Evolutionary conservation across 2,113 vertebrate species (phyloP), one percentile per base, ranked within the genome.

Genomic region (Toxotes chatareus): DNA sequence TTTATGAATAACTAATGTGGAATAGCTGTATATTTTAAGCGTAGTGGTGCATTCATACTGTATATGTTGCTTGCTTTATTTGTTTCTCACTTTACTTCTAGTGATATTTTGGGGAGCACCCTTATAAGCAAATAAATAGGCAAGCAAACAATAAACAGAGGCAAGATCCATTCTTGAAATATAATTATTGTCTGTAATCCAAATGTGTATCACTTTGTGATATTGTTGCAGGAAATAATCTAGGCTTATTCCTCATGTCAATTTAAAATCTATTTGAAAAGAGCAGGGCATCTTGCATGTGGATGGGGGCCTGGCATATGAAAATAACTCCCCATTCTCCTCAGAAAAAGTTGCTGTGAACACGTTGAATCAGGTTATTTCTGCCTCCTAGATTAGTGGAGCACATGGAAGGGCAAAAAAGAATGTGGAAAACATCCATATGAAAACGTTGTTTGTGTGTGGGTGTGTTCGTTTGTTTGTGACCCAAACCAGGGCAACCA

Each of bases 1-100:
- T 79, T 67, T 63, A 86, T 81, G 32, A 83, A 72, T 80, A 67
- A 87, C 49, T 64, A 49, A 85, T 80, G 44, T 46, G 44, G 5
- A 73, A 55, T 32, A 65, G 65, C 46, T 65, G 64, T 68, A 73
- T 60, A 78, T 83, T 46, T 74, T 9, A 49, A 70, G 16, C 40
- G 42, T 55, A 47, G 19, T 62, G 44, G 47, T 36, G 49, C 53
- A 17, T 73, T 67, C 11, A 70, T 66, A 31, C 32, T 66, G n/a
- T 55, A 51, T 13, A 69, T 49, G 36, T 60, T 67, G 40, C 46
- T 57, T 47, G 11, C 10, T 44, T 42, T 34, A 23, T 66, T 74
- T 56, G 32, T 44, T 68, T 67, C 3, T 40, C 12, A 14, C 10
- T 36, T 60, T n/a, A 49, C 17, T 7, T 49, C 2, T 6, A 56